Evolutionary conservation across 2,797 vertebrate genomes (phyloP), one percentile per base, ranked within the genome.

Genomic region (Darevskia nairensis): DNA sequence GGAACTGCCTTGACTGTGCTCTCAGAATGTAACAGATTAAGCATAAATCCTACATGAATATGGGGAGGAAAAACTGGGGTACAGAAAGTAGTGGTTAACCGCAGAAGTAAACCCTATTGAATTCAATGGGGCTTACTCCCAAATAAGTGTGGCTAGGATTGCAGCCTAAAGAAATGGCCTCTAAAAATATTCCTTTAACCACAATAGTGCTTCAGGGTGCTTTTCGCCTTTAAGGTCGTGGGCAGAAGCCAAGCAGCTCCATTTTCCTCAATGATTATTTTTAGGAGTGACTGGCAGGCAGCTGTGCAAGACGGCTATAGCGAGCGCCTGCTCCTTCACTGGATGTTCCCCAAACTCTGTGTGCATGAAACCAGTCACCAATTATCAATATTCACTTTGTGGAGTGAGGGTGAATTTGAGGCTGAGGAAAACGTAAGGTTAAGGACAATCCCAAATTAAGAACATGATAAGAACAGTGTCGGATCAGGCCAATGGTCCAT

Each of bases 231-330:
- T 64, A 87, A 84, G 91, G 81, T 87, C 88, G 68, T 46, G 9
- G 21, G 46, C 29, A 72, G 77, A 61, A 75, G 59, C 10, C 29
- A 86, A 25, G 4, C 0, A 85, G 61, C 82, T 80, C 1, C 0
- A 81, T 87, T 86, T 82, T 82, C 61, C 90, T 68, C 44, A 4
- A 83, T 1, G 80, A 82, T 88, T 94, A 79, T 89, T 93, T 95
- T 92, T 86, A 91, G 91, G 88, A 77, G 79, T 68, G 76, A 81
- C 32, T 78, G 46, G 71, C 77, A 82, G 85, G 6, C 41, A 69
- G 27, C 17, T 80, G 82, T n/a, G 41, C 19, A 72, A 74, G 17
- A 29, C 13, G 50, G 50, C 50, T 80, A 32, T 0, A 79, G 23
- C 66, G 71, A 50, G 55, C 80, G 78, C n/a, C n/a, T 8, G 13